These are phyloP conservation scores for Alcedo quadribrachys DNA, from an alignment of 2,797 vertebrate species.

Conservation along the genomic window DNA sequence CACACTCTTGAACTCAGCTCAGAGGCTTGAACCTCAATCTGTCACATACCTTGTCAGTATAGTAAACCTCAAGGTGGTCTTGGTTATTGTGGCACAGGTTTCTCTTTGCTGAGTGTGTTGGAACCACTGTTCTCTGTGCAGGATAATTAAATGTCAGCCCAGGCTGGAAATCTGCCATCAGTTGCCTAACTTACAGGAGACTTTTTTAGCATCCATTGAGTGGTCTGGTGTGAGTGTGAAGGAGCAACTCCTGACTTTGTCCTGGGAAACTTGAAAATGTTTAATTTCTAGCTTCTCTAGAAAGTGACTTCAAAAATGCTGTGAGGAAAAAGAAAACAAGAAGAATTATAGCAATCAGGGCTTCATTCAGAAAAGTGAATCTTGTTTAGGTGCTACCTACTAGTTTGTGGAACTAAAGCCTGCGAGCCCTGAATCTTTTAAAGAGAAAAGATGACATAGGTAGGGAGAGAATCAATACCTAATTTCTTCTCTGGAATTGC, in stretches of 20 bases:
- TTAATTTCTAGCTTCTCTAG: background rate
- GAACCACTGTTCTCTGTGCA: background rate
- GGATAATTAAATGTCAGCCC: background rate
- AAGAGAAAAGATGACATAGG: conserved; percentile 42
- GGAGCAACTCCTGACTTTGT: background rate
- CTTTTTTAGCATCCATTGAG: background rate
- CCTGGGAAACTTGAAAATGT: background rate
- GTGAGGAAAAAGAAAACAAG: background rate
- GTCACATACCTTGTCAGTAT: background rate
- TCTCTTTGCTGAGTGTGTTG: background rate
- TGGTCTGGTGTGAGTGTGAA: background rate
- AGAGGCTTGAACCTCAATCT: background rate
- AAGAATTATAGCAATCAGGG: conserved; percentile 32
- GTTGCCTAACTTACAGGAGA: background rate
- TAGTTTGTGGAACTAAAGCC: conserved; percentile 42
- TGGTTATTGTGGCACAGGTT: background rate
- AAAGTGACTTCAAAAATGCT: background rate
- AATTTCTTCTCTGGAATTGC: conserved; percentile 63
- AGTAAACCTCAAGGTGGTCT: background rate
- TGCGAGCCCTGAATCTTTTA: conserved; percentile 48
- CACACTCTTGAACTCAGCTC: background rate
- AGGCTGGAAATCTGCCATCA: background rate
- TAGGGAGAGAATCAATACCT: conserved; percentile 55
- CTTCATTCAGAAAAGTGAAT: conserved; percentile 44
- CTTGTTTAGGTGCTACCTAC: conserved; percentile 47